phyloP scores from a whole-genome alignment of 1,140 invertebrate species.

The Zaprionus kolodkinae region DNA sequence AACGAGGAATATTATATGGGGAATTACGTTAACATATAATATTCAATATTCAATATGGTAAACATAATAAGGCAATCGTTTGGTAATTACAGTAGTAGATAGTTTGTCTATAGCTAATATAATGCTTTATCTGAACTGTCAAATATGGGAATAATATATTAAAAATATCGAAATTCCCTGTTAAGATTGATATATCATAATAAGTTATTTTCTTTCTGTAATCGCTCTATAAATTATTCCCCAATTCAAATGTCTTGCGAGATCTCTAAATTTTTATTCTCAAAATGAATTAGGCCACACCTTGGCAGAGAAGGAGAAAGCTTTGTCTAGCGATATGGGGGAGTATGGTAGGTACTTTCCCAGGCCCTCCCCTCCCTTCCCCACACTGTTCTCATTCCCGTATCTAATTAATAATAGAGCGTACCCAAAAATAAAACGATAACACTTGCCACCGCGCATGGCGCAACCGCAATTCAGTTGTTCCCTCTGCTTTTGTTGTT shows the following conservation, averaged over 20 bases:
- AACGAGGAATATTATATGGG: neutral
- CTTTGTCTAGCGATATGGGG: neutral
- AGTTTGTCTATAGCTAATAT: neutral
- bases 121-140: no score
- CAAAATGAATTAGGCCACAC: neutral
- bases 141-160: no score
- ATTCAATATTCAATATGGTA: neutral
- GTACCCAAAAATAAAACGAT: slow-evolving; percentile 42
- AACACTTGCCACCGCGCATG: slow-evolving; percentile 75
- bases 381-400: neutral
- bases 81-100: neutral
- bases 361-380: slow-evolving; percentile 3
- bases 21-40: neutral
- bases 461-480: slow-evolving; percentile 2
- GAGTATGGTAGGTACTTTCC: neutral
- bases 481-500: slow-evolving; percentile 60
- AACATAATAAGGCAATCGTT: neutral
- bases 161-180: no score
- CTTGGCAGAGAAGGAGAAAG: neutral
- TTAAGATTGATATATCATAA: neutral
- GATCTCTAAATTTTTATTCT: neutral
- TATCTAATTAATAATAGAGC: slow-evolving; percentile 76
- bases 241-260: neutral
- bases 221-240: neutral
- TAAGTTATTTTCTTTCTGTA: neutral